A percentile compares a stretch with the other conserved stretches of the same genome.
Evolutionary conservation across 2,113 vertebrate species (phyloP).

Genomic region (Ploceus nigricollis): DNA sequence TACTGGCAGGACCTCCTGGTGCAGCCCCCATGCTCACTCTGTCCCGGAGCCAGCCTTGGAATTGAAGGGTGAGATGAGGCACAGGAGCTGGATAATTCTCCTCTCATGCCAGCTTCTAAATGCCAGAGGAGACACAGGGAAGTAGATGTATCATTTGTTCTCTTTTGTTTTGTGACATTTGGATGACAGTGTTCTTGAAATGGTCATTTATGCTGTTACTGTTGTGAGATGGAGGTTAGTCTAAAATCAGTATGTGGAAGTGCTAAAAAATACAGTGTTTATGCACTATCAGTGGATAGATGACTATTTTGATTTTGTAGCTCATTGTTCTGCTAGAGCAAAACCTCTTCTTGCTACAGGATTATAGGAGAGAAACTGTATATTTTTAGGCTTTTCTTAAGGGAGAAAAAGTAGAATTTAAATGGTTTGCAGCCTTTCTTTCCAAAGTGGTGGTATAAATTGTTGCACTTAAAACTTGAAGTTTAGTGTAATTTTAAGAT

Average conservation of each 20-base stretch:
- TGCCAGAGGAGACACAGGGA: background rate
- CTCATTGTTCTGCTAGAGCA: background rate
- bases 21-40: accelerated
- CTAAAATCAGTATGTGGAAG: background rate
- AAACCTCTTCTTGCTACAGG: background rate
- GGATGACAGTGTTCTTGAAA: background rate
- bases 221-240: background rate
- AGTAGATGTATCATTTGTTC: background rate
- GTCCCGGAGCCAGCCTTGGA: background rate
- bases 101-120: background rate
- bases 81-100: background rate
- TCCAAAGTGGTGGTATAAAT: background rate
- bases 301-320: conserved; percentile 2
- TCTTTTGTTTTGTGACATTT: conserved; percentile 32
- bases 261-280: conserved; percentile 29
- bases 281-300: background rate
- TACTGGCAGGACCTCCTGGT: background rate
- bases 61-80: background rate
- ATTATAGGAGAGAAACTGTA: background rate
- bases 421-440: background rate
- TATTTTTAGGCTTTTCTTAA: background rate
- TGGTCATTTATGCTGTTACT: background rate
- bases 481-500: background rate
- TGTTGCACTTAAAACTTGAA: background rate
- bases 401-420: background rate